Conservation (phyloP, 2,888 invertebrate species). For the Caenorhabditis angaria region DNA sequence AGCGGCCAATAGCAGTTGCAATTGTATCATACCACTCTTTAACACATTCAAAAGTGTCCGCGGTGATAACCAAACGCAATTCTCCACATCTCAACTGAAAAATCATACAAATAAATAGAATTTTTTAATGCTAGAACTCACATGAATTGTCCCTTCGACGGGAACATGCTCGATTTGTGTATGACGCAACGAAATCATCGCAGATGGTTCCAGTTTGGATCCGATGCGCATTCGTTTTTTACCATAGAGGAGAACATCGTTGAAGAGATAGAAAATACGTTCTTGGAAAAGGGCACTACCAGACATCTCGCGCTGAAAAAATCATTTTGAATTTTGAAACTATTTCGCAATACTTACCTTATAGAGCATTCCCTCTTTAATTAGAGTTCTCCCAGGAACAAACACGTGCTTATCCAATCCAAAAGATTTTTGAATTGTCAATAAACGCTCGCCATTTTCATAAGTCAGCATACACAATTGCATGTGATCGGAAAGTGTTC, state of each 20-base stretch:
- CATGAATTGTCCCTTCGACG: constrained; percentile 36
- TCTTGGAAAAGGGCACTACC: constrained; percentile 43
- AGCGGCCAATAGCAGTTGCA: constrained; percentile 34
- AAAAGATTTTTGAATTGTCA: constrained; percentile 39
- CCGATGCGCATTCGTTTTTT: constrained; percentile 34
- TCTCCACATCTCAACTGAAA: constrained; percentile 39
- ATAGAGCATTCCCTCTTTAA: constrained; percentile 48
- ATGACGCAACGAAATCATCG: constrained; percentile 41
- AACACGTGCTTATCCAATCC: constrained; percentile 38
- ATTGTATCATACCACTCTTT: constrained; percentile 34
- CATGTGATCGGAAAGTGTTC: constrained; percentile 37
- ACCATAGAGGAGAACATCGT: constrained; percentile 52
- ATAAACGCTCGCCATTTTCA: constrained; percentile 44
- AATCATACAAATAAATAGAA: neutral
- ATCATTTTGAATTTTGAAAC: constrained; percentile 9
- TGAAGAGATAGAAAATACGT: constrained; percentile 46
- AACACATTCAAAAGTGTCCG: constrained; percentile 20
- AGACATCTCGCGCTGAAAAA: constrained; percentile 34
- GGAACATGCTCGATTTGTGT: constrained; percentile 31
- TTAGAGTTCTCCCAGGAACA: constrained; percentile 42
- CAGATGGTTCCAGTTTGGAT: constrained; percentile 42
- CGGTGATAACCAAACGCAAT: constrained; percentile 28
- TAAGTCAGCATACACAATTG: constrained; percentile 47
- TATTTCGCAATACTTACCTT: no score
- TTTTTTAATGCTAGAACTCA: constrained; percentile 13